These are phyloP conservation scores for Tuta absoluta DNA, from an alignment of 2,888 invertebrate species.

Conservation along the genomic window DNA sequence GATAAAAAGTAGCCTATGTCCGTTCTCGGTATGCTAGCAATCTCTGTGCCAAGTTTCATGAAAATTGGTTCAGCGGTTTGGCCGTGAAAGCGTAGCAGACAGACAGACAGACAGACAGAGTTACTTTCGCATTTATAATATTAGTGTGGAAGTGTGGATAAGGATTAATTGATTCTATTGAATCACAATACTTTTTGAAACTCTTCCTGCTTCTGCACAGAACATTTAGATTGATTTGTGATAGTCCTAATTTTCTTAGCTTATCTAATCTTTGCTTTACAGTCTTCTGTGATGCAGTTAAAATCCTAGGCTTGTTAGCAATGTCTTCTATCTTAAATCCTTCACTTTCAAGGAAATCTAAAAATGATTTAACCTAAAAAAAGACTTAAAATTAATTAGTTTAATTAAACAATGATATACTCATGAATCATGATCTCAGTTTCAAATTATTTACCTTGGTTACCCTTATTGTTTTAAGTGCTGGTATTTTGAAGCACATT, in stretches of 20 bases:
- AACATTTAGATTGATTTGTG: slow-evolving; percentile 75
- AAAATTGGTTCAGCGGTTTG: too few relatives aligned
- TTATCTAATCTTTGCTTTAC: slow-evolving; percentile 75
- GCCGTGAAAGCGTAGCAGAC: too few relatives aligned
- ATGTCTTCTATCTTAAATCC: slow-evolving; percentile 78
- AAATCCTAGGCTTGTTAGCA: slow-evolving; percentile 76
- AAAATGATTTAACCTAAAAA: slow-evolving; percentile 79
- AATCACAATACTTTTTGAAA: slow-evolving; percentile 75
- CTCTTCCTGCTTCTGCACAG: slow-evolving; percentile 80
- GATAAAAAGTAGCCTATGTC: too few relatives aligned
- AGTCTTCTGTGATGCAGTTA: slow-evolving; percentile 80
- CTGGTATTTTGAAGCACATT: slow-evolving; percentile 77
- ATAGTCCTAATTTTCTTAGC: slow-evolving; percentile 70
- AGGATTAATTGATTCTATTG: slow-evolving; percentile 40
- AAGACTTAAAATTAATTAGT: slow-evolving; percentile 23
- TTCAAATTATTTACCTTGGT: slow-evolving; percentile 67
- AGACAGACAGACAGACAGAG: too few relatives aligned
- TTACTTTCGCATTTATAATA: too few relatives aligned
- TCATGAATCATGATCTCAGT: slow-evolving; percentile 9
- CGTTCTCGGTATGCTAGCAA: too few relatives aligned
- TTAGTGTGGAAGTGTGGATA: too few relatives aligned
- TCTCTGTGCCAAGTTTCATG: too few relatives aligned
- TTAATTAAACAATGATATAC: background rate
- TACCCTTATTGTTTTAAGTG: slow-evolving; percentile 76
- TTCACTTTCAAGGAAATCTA: slow-evolving; percentile 80